phyloP scores from a whole-genome alignment of 2,113 vertebrate genomes.

The Ellobius talpinus region DNA sequence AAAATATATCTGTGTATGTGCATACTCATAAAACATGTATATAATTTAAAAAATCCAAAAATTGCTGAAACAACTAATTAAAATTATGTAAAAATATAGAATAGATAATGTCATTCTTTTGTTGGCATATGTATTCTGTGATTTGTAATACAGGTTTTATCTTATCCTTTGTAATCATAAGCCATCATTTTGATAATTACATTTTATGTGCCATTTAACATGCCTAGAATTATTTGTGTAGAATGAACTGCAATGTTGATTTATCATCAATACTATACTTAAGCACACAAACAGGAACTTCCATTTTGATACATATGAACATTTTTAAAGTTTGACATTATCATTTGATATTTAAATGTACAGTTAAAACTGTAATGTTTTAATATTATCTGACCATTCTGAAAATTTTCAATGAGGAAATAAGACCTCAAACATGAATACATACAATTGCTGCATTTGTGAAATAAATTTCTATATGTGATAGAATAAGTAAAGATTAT shows the following conservation, averaged over 20 bases:
- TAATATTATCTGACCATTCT: not conserved
- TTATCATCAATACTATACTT: not conserved
- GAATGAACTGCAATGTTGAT: not conserved
- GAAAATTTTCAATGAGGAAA: not conserved
- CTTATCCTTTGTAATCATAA: not conserved
- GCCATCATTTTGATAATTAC: not conserved
- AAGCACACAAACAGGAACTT: not conserved
- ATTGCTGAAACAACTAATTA: not conserved
- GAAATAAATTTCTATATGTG: not conserved
- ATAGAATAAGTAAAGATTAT: not conserved
- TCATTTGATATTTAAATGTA: not conserved
- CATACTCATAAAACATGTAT: not conserved
- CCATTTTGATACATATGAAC: not conserved
- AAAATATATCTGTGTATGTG: not conserved
- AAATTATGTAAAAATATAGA: not conserved
- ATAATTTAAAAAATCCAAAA: not conserved
- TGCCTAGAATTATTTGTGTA: not conserved
- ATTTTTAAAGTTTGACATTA: not conserved
- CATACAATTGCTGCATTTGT: not conserved
- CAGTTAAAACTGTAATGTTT: not conserved
- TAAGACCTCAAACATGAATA: not conserved
- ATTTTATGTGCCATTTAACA: not conserved
- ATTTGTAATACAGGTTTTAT: constrained; percentile 13
- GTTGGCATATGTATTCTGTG: not conserved
- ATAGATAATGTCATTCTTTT: not conserved